These are phyloP conservation scores for Subacronicta megacephala DNA, from an alignment of 2,888 invertebrate genomes.

Conservation along the genomic window DNA sequence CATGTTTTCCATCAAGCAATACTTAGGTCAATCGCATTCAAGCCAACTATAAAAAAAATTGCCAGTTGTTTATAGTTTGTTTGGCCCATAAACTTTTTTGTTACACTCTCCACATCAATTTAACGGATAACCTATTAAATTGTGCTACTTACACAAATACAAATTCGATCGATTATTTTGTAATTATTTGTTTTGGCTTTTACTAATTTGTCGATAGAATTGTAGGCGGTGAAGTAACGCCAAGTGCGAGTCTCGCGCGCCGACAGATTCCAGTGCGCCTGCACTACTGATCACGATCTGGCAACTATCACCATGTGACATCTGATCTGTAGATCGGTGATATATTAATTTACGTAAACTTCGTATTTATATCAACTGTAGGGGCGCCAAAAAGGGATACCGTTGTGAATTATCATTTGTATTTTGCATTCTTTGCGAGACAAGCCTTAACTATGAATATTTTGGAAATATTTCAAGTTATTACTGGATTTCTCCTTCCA, in stretches of 20 bases:
- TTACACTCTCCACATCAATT: conserved; percentile 21
- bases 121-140: conserved; percentile 36
- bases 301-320: conserved; percentile 44
- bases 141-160: conserved; percentile 14
- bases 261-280: conserved; percentile 47
- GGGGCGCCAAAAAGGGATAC: neutral
- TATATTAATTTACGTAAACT: conserved; percentile 29
- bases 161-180: conserved; percentile 7
- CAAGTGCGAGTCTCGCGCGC: conserved; percentile 31
- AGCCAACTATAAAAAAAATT: no score
- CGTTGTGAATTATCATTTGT: neutral
- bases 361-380: conserved; percentile 1
- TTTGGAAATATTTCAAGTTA: no score
- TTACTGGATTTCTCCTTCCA: no score
- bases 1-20: no score
- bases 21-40: no score
- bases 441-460: no score
- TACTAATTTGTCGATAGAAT: conserved; percentile 23
- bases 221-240: conserved; percentile 26
- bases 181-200: conserved; percentile 23
- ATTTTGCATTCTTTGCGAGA: no score
- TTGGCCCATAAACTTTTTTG: conserved; percentile 35
- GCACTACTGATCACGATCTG: conserved; percentile 42
- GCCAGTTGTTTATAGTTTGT: neutral
- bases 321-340: conserved; percentile 16